A percentile compares a stretch with the other conserved stretches of the same genome.
Evolutionary conservation across 2,797 vertebrate species (phyloP).

Genomic region (Etheostoma perlongum): DNA sequence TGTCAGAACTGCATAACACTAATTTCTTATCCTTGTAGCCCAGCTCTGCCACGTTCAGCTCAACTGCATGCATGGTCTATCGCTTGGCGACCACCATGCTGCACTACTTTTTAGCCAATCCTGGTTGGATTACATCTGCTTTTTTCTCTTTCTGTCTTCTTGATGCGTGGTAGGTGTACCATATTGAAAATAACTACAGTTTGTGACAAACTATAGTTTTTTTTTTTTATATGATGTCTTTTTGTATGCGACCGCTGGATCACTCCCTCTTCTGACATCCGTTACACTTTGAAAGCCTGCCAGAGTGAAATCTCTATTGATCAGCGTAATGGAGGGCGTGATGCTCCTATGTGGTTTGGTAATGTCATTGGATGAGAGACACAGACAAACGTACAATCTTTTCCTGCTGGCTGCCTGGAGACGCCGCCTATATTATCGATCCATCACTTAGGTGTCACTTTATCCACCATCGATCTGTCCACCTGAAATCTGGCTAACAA

Average conservation of each 20-base stretch:
- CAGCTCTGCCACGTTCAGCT: slow-evolving; percentile 35
- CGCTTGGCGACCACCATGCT: slow-evolving; percentile 44
- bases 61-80: slow-evolving; percentile 38
- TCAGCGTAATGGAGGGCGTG: slow-evolving; percentile 62
- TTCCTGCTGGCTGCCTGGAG: slow-evolving; percentile 36
- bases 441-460: slow-evolving; percentile 68
- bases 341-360: slow-evolving; percentile 46
- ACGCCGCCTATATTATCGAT: slow-evolving; percentile 64
- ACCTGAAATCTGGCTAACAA: slow-evolving; percentile 47
- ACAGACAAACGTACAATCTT: slow-evolving; percentile 28
- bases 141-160: slow-evolving; percentile 30
- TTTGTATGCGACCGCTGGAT: slow-evolving; percentile 3
- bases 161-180: slow-evolving; percentile 12
- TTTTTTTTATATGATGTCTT: slow-evolving; percentile 11
- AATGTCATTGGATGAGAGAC: slow-evolving; percentile 64
- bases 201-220: slow-evolving; percentile 2
- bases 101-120: slow-evolving; percentile 39
- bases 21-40: not conserved
- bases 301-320: slow-evolving; percentile 66
- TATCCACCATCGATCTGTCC: slow-evolving; percentile 59
- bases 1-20: slow-evolving; percentile 4
- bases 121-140: slow-evolving; percentile 59
- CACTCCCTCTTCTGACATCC: slow-evolving; percentile 29
- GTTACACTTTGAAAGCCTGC: slow-evolving; percentile 44
- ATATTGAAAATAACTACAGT: slow-evolving; percentile 36